A percentile compares a stretch with the other conserved stretches of the same genome.
Evolutionary conservation across 2,888 invertebrate species (phyloP).

Genomic region (Crepidodera aurea): DNA sequence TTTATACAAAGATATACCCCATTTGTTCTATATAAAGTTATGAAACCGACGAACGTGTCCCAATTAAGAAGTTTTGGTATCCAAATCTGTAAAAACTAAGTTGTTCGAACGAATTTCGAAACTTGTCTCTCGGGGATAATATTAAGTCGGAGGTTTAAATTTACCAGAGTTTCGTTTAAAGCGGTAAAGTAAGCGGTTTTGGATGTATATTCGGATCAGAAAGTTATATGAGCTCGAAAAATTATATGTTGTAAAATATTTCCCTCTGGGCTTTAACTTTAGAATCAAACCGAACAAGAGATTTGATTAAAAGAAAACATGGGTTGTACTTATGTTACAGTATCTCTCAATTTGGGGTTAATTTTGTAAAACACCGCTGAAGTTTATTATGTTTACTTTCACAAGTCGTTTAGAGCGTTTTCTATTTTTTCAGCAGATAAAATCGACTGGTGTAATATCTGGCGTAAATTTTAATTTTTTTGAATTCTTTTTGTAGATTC

Average conservation of each 20-base stretch:
- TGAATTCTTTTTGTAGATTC: too few species aligned
- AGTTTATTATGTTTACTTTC: too few species aligned
- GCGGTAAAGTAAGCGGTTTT: not conserved
- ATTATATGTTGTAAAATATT: not conserved
- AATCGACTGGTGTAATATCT: too few species aligned
- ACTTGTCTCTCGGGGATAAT: not conserved
- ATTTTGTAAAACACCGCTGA: too few species aligned
- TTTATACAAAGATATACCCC: too few species aligned
- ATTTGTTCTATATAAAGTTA: not conserved
- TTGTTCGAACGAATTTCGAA: not conserved
- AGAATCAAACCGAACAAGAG: too few species aligned
- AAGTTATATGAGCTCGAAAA: not conserved
- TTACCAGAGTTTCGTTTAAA: not conserved
- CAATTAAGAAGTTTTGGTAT: not conserved
- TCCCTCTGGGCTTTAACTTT: not conserved
- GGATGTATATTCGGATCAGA: not conserved
- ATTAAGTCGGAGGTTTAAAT: not conserved
- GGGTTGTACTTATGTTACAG: too few species aligned
- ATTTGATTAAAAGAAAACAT: too few species aligned
- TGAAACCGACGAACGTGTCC: not conserved
- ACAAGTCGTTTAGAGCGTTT: too few species aligned
- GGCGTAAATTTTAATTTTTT: too few species aligned
- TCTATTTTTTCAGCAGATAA: too few species aligned
- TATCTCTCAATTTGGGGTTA: too few species aligned
- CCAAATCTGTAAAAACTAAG: not conserved